These are phyloP conservation scores for Porites rus DNA, from an alignment of 92 coral and sea anemone genomes.

Conservation along the genomic window DNA sequence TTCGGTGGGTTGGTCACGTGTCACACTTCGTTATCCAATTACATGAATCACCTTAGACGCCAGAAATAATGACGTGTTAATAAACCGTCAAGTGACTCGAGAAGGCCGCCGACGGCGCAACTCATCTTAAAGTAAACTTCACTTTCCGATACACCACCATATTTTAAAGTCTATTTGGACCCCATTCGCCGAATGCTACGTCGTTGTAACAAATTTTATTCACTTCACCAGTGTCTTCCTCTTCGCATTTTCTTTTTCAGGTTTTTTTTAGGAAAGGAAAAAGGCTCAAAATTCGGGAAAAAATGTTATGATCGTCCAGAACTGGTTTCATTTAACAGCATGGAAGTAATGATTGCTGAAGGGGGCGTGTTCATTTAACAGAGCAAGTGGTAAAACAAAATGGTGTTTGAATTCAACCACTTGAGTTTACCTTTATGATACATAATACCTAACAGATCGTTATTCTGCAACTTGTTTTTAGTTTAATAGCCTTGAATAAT, in stretches of 20 bases:
- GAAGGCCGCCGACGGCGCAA: slow-evolving; percentile 38
- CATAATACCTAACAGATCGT: not conserved
- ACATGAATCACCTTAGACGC: slow-evolving; percentile 33
- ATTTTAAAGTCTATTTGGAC: not conserved
- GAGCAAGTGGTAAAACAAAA: slow-evolving; percentile 1
- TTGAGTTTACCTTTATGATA: not conserved
- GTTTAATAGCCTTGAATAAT: not conserved
- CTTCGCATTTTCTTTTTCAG: not conserved
- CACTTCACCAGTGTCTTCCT: not conserved
- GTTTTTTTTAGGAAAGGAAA: not conserved
- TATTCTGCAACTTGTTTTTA: not conserved
- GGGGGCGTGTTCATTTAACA: slow-evolving; percentile 20
- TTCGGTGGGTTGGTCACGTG: slow-evolving; percentile 37
- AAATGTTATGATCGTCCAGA: not conserved
- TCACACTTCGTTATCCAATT: slow-evolving; percentile 59
- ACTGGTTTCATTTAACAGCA: slow-evolving; percentile 48
- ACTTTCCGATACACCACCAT: not conserved
- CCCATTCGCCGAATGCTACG: not conserved
- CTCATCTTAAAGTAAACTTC: not conserved
- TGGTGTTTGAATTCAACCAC: not conserved
- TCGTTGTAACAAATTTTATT: not conserved
- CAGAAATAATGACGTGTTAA: slow-evolving; percentile 49
- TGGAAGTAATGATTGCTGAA: not conserved
- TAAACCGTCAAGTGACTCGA: slow-evolving; percentile 32
- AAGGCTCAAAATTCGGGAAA: not conserved